Percentiles rank a stretch among this genome's conserved stretches.
phyloP scores from a whole-genome alignment of 2,113 vertebrate species.

The Pituophis catenifer region DNA sequence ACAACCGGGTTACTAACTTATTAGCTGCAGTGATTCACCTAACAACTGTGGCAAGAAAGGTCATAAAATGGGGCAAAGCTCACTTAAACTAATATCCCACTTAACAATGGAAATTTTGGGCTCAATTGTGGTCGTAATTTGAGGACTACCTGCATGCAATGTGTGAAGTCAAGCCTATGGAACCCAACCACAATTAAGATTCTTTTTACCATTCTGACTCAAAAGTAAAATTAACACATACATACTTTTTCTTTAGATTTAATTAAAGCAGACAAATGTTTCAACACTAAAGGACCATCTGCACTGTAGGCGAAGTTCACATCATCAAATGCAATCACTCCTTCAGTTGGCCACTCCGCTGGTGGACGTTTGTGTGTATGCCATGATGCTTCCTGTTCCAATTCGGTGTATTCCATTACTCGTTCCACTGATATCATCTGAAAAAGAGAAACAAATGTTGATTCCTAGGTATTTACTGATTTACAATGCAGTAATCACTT shows the following conservation, averaged over 20 bases:
- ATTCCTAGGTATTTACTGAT: background rate
- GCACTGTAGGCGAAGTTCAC: conserved; percentile 88
- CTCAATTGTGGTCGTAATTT: background rate
- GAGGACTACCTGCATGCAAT: background rate
- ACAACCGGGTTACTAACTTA: background rate
- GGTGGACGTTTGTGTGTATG: conserved; percentile 79
- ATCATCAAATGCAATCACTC: conserved; percentile 84
- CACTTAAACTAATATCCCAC: background rate
- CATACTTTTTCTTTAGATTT: conserved; percentile 86
- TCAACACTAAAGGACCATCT: conserved; percentile 82
- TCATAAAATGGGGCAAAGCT: background rate
- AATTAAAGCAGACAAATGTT: conserved; percentile 83
- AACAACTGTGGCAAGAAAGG: background rate
- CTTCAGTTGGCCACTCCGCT: conserved; percentile 81
- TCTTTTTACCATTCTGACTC: background rate
- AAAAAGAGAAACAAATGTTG: conserved; percentile 13
- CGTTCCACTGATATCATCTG: conserved; percentile 97
- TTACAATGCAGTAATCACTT: background rate
- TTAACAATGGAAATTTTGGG: background rate
- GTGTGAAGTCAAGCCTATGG: background rate
- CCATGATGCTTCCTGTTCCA: conserved; percentile 93
- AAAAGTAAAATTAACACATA: background rate
- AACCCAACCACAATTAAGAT: background rate
- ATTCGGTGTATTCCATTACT: conserved; percentile 89
- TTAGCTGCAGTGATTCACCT: background rate